Evolutionary conservation across 2,888 invertebrate species (phyloP), one percentile per base, ranked within the genome.

Genomic region (Mythimna lalbum): DNA sequence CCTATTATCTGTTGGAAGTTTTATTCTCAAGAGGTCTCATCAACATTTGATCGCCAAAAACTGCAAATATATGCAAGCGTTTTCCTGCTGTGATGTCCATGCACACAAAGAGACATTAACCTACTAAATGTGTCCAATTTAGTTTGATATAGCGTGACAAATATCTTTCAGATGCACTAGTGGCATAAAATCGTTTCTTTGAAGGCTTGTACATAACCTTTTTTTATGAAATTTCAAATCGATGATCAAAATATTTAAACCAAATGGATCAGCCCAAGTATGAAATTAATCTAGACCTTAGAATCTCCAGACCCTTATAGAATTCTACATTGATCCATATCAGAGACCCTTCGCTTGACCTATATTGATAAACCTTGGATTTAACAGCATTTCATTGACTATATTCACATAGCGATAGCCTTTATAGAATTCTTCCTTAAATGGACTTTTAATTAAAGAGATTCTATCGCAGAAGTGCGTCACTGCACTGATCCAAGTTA

Each of bases 401-500:
- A 47, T 43, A 33, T 68, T 17, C 21, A 73, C 69, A 73, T 36
- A 43, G 52, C 57, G 23, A 68, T 47, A 76, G 33, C 57, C 36
- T 53, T 23, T 59, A 23, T 39, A 60, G 70, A 70, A 60, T 50
- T 70, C 49, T 63, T 56, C 50, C 65, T 63, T 60, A 69, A 49
- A 71, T 69, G 63, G 56, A 66, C 71, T 59, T 39, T 75, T 80
- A 70, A 77, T 78, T 78, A 57, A 63, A 66, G 60, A 76, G 60
- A 67, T 79, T 72, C 53, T 78, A 81, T 67, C 62, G 64, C 53
- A 59, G 49, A 65, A 57, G 59, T 81, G 64, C 78, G 82, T 79
- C 82, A 79, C 57, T 52, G 23, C 19, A 47, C 70, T 68, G 53
- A 56, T 57, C 69, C 56, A 66, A 81, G 65, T 81, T 82, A 81